A percentile compares a stretch with the other conserved stretches of the same genome.
These are phyloP conservation scores for Myrmophylax atrothorax DNA, from an alignment of 2,113 vertebrate species.

Conservation along the genomic window DNA sequence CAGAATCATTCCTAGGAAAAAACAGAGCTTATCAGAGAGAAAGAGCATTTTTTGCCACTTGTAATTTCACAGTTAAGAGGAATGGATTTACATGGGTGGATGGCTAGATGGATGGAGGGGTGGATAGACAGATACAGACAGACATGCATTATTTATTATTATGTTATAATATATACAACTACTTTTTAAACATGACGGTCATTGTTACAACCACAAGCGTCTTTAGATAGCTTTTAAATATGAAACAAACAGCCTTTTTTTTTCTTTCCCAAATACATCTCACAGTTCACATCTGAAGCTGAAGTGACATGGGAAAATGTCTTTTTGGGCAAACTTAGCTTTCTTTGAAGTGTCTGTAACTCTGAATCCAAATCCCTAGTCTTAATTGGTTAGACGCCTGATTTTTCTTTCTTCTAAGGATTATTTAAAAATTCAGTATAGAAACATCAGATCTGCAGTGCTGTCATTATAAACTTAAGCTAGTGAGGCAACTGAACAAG, in stretches of 20 bases:
- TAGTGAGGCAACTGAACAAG: constrained; percentile 42
- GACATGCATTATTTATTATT: constrained; percentile 56
- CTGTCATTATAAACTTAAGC: constrained; percentile 53
- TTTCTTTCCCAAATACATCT: not conserved
- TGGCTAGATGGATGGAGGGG: constrained; percentile 28
- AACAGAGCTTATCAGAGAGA: not conserved
- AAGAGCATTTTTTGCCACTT: not conserved
- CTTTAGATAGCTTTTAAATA: not conserved
- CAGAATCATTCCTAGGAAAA: not conserved
- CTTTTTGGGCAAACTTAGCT: constrained; percentile 7
- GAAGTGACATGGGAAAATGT: constrained; percentile 4
- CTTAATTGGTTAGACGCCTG: constrained; percentile 46
- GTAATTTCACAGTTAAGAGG: not conserved
- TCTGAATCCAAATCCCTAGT: not conserved
- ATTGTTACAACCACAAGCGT: not conserved
- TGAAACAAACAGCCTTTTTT: not conserved
- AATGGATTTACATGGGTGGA: constrained; percentile 27
- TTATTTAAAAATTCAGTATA: constrained; percentile 49
- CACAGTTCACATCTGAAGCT: not conserved
- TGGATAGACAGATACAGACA: constrained; percentile 15
- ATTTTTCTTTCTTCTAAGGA: constrained; percentile 40
- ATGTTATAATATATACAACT: constrained; percentile 46
- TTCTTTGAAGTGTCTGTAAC: constrained; percentile 34
- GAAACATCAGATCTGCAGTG: constrained; percentile 40
- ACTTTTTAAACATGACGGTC: not conserved